Conservation (phyloP, 2,888 invertebrate species). For the Xylota sylvarum region DNA sequence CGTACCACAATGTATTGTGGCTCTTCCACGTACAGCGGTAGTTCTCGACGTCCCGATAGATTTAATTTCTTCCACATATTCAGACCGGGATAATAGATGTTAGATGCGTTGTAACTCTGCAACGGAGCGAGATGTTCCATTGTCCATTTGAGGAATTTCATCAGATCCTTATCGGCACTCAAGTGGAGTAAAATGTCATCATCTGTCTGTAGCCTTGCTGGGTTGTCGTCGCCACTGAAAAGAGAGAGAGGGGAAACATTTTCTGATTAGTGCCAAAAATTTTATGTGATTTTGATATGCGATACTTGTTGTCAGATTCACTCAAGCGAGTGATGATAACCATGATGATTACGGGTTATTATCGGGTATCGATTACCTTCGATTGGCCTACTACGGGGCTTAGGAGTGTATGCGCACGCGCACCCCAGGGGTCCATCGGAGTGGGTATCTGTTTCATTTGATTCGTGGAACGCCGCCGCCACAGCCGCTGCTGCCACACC, state of each 20-base stretch:
- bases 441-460: constrained; percentile 40
- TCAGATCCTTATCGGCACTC: constrained; percentile 82
- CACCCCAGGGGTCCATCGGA: constrained; percentile 46
- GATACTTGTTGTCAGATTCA: constrained; percentile 41
- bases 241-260: constrained; percentile 17
- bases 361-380: constrained; percentile 70
- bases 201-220: constrained; percentile 56
- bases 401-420: constrained; percentile 49
- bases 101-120: constrained; percentile 78
- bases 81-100: constrained; percentile 81
- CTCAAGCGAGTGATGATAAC: constrained; percentile 61
- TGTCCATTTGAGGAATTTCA: constrained; percentile 82
- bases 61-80: constrained; percentile 83
- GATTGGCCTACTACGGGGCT: constrained; percentile 51
- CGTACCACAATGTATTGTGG: constrained; percentile 83
- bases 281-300: constrained; percentile 62
- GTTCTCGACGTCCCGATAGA: constrained; percentile 82
- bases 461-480: constrained; percentile 45
- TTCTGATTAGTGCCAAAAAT: constrained; percentile 34
- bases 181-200: constrained; percentile 81
- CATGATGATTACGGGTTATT: constrained; percentile 68
- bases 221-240: constrained; percentile 40
- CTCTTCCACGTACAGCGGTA: constrained; percentile 83
- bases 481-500: background rate
- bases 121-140: constrained; percentile 81